Evolutionary conservation across 2,797 vertebrate species (phyloP), one percentile per base, ranked within the genome.

Genomic region (Steatocranus sp.): DNA sequence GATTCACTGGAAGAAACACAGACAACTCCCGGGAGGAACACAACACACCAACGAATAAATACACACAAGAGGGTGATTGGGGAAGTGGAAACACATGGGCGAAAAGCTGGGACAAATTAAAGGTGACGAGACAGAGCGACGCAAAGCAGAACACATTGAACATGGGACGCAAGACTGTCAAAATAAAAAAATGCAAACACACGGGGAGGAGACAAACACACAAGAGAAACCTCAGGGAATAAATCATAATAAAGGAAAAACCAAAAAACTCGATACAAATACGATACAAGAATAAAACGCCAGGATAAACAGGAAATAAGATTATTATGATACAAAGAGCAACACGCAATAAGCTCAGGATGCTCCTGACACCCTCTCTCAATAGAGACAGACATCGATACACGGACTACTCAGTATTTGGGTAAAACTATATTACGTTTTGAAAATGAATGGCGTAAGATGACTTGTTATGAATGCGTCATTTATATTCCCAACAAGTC

Each of bases 131-230:
- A 30, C 54, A 4, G 27, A 56, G 27, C 5, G 27, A 32, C 3
- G 27, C 27, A 0, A 56, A 18, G 27, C 0, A 56, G 54, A 56
- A 56, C 54, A 56, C 54, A 6, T 17, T 18, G 27, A 56, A 0
- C 8, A 6, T 56, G 54, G 0, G 1, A 56, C 3, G 8, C 2
- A 0, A 56, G 54, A 56, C 15, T 56, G 15, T 56, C 54, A 56
- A 32, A 56, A 11, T 30, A 56, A 56, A 56, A 56, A 8, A 30
- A 56, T 0, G 54, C 14, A 30, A 30, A 56, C 53, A 30, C 53
- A 17, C 3, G 3, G 25, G 53, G 53, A 54, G 53, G 5, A 30
- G 53, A 56, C 15, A 56, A 17, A 54, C 14, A 32, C 53, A 56
- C 54, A 32, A 11, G 27, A 1, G 27, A 30, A 32, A 58, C 54